Evolutionary conservation across 2,888 invertebrate genomes (phyloP), one percentile per base, ranked within the genome.

Genomic region (Hypomecis atomaria): DNA sequence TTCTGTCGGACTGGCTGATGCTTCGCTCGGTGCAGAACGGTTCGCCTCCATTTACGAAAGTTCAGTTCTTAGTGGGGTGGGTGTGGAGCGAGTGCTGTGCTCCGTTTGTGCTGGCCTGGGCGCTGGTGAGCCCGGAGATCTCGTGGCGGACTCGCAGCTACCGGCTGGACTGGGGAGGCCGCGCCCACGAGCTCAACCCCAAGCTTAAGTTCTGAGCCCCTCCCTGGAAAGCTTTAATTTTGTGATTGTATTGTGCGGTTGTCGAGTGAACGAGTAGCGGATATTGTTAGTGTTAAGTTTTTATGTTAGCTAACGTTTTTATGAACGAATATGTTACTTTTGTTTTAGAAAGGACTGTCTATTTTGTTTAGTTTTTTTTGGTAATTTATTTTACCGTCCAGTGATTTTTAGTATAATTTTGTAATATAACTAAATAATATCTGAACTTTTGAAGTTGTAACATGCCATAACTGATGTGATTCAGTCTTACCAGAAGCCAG

Each of bases 31-130:
- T 98, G 76, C 98, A 97, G 95, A 98, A 98, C 86, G 98, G 98
- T 49, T 95, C 98, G 48, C 94, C 99, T 73, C 97, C 99, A 13
- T 99, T 99, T 91, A 97, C 96, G 78, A 98, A 98, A 93, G 96
- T 97, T 85, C 98, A 99, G 88, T 99, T 98, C 85, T 95, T 99
- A 58, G 94, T 98, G 61, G 98, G 97, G 38, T 99, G 99, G 99
- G 92, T 98, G 79, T 96, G 99, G 89, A 96, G 98, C 69, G 99
- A 99, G 93, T 94, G 95, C 56, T 96, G 96, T 75, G 97, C 99
- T 69, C 97, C 99, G 4, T 97, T 98, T 82, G 94, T 99, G 69
- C 97, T 98, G 86, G 92, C 97, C 43, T 95, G 96, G 78, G 98
- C 99, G 43, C 93, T 99, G 61, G 94, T 97, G 79, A 95, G 97